phyloP scores from a whole-genome alignment of 1,140 invertebrate genomes.

The Penaeus japonicus region DNA sequence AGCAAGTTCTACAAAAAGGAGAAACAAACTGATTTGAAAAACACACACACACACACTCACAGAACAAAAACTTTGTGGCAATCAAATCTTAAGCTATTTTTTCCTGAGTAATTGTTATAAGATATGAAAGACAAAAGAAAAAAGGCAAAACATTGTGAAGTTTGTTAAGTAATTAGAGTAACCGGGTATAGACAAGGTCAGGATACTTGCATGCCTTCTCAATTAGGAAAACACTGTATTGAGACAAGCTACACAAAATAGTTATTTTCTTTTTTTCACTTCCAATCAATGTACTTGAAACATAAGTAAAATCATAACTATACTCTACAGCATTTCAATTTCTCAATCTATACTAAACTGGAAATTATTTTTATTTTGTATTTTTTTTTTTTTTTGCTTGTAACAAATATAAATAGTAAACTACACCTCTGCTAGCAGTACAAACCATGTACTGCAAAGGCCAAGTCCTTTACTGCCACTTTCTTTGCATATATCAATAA shows the following conservation, averaged over 20 bases:
- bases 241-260: neutral
- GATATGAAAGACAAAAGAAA: slow-evolving; percentile 38
- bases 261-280: neutral
- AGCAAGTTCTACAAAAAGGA: neutral
- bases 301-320: no score
- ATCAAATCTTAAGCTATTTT: slow-evolving; percentile 49
- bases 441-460: no score
- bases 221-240: neutral
- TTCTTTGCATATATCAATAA: no score
- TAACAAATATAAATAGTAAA: no score
- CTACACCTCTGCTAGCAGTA: no score
- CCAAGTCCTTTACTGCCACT: no score
- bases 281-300: no score
- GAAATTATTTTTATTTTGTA: no score
- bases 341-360: no score
- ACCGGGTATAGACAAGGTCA: neutral
- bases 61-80: slow-evolving; percentile 41
- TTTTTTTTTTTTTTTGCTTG: no score
- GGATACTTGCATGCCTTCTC: slow-evolving; percentile 15
- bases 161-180: neutral
- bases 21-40: neutral
- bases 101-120: slow-evolving; percentile 52
- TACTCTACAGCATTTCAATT: no score
- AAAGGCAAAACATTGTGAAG: slow-evolving; percentile 10
- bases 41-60: slow-evolving; percentile 25